phyloP scores from a whole-genome alignment of 2,888 invertebrate species.

The Drosophila rubida region DNA sequence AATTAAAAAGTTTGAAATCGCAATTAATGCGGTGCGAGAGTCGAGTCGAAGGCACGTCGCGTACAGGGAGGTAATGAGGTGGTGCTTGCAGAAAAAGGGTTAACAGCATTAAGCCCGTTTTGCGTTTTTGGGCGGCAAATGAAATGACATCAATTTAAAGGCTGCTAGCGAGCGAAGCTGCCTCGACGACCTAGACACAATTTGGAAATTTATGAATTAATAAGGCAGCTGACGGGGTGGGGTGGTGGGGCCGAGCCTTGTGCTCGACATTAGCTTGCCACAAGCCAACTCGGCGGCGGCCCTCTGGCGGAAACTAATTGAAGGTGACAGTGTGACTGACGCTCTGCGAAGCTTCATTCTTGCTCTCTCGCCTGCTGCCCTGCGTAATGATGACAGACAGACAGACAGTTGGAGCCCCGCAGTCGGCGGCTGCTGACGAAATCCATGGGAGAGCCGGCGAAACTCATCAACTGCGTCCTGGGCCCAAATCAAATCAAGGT shows the following conservation, averaged over 20 bases:
- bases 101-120: conserved; percentile 25
- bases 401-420: too few species aligned
- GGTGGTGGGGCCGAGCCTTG: conserved; percentile 30
- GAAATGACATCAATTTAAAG: conserved; percentile 66
- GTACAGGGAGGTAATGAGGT: conserved; percentile 39
- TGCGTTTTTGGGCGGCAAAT: conserved; percentile 23
- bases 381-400: conserved; percentile 37
- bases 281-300: conserved; percentile 15
- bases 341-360: conserved; percentile 30
- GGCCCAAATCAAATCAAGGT: conserved; percentile 77
- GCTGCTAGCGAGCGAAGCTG: too few species aligned
- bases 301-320: conserved; percentile 67
- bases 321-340: conserved; percentile 64
- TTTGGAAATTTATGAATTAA: conserved; percentile 68
- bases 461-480: conserved; percentile 49
- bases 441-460: conserved; percentile 22
- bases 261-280: conserved; percentile 54
- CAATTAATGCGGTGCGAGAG: conserved; percentile 39
- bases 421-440: conserved; percentile 5
- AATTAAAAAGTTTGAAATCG: conserved; percentile 60
- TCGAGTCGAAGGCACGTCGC: not conserved
- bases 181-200: conserved; percentile 47
- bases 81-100: conserved; percentile 36
- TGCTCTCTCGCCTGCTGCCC: conserved; percentile 15
- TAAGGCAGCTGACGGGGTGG: conserved; percentile 69